Evolutionary conservation across 35 echinoderm and acorn worm genomes (phyloP), one percentile per base, ranked within the genome.

Genomic region (Apostichopus californicus): DNA sequence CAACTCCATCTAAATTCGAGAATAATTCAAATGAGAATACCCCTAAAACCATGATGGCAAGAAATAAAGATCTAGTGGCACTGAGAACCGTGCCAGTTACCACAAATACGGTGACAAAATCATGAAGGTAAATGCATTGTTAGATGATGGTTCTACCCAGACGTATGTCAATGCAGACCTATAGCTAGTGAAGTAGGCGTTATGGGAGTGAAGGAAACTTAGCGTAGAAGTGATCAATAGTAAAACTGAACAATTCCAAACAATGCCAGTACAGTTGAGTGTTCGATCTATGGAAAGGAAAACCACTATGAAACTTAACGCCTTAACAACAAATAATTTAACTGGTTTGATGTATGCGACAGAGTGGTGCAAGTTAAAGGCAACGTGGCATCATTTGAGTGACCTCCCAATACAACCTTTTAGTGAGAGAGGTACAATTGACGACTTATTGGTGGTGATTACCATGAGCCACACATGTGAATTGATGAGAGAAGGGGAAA

Each of bases 61-160:
- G 55, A 80, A 91, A 26, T 28, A 78, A 91, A 56, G 72, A 56
- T 25, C 24, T 25, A 12, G 73, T 82, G 1, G 78, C 63, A 34
- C 28, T 70, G 58, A 59, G 78, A 84, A 92, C 80, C 13, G 78
- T 92, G 55, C 78, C 78, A 66, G 78, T 92, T 5, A 92, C 24
- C 10, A 9, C 83, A 53, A 86, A 77, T 54, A 77, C 18, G 92
- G 83, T 9, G 26, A 77, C 21, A 86, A 78, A 56, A 34, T 34
- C 28, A 34, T 85, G 6, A 86, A 92, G 78, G 79, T 92, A 64
- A 92, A 92, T 86, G 91, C 91, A 83, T 53, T 92, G 20, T 57
- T 93, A 78, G 82, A 93, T 56, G 92, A 70, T 87, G 92, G 66
- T 5, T 83, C 78, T 1, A 86, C 57, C 7, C 80, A 73, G 24